These are phyloP conservation scores for Acanthurus lineatus DNA, from an alignment of 2,797 vertebrate genomes.

Conservation along the genomic window DNA sequence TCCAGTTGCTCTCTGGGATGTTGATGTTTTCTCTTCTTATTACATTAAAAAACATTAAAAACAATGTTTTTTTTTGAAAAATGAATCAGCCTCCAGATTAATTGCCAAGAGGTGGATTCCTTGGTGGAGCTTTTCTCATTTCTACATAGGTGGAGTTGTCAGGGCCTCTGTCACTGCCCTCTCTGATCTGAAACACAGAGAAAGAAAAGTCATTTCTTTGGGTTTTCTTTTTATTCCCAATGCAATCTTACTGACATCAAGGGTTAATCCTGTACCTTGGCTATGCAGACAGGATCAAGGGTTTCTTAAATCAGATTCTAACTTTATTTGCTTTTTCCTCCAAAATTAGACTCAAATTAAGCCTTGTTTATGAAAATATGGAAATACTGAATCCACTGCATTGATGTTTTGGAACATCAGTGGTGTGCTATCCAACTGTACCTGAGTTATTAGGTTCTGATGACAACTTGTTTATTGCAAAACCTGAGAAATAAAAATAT, in stretches of 20 bases:
- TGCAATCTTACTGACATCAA: background rate
- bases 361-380: too few relatives aligned
- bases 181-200: slow-evolving; percentile 54
- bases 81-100: background rate
- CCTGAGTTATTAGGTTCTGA: too few relatives aligned
- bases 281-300: background rate
- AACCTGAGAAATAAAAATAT: too few relatives aligned
- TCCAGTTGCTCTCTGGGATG: background rate
- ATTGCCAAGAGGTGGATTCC: background rate
- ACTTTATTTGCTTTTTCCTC: too few relatives aligned
- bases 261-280: too few relatives aligned
- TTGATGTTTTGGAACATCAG: too few relatives aligned
- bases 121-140: slow-evolving; percentile 60
- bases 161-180: rapidly evolving
- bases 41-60: too few relatives aligned
- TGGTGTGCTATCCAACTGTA: too few relatives aligned
- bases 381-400: too few relatives aligned
- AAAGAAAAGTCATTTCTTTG: background rate
- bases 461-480: too few relatives aligned
- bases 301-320: background rate
- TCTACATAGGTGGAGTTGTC: slow-evolving; percentile 63
- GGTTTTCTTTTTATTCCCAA: background rate
- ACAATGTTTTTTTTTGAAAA: too few relatives aligned
- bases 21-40: background rate
- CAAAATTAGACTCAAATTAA: too few relatives aligned